phyloP scores from a whole-genome alignment of 2,888 invertebrate species.

The Pediacus dermestoides region DNA sequence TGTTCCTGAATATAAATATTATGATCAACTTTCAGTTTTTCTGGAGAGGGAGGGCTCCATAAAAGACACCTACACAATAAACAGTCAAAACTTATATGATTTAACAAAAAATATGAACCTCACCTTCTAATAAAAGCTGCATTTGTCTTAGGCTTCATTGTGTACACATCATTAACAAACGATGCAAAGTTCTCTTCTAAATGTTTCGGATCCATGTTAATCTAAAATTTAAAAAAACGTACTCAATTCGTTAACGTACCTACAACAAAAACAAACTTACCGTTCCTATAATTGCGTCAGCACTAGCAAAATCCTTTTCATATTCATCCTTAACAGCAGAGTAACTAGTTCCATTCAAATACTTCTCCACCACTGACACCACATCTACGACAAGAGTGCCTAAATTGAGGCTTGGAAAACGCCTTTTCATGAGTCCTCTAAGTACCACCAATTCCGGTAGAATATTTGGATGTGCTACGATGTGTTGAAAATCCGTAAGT shows the following conservation, averaged over 20 bases:
- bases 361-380: conserved; percentile 58
- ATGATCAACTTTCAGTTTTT: conserved; percentile 65
- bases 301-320: conserved; percentile 68
- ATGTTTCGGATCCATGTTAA: conserved; percentile 68
- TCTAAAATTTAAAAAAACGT: conserved; percentile 50
- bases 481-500: conserved; percentile 66
- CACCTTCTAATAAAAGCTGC: conserved; percentile 70
- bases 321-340: conserved; percentile 62
- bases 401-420: conserved; percentile 65
- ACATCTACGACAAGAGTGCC: conserved; percentile 70
- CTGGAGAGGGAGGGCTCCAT: conserved; percentile 61
- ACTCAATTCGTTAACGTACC: neutral
- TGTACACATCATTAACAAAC: conserved; percentile 63
- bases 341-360: conserved; percentile 69
- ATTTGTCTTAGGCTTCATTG: conserved; percentile 62
- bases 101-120: conserved; percentile 6
- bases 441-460: conserved; percentile 71
- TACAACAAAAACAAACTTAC: conserved; percentile 51
- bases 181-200: conserved; percentile 70
- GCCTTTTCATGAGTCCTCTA: conserved; percentile 72
- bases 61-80: conserved; percentile 57
- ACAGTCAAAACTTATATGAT: conserved; percentile 4
- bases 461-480: conserved; percentile 77
- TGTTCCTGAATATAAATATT: conserved; percentile 32
- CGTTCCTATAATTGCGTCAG: conserved; percentile 66